phyloP scores from a whole-genome alignment of 2,888 invertebrate species.

The Drosophila antonietae region DNA sequence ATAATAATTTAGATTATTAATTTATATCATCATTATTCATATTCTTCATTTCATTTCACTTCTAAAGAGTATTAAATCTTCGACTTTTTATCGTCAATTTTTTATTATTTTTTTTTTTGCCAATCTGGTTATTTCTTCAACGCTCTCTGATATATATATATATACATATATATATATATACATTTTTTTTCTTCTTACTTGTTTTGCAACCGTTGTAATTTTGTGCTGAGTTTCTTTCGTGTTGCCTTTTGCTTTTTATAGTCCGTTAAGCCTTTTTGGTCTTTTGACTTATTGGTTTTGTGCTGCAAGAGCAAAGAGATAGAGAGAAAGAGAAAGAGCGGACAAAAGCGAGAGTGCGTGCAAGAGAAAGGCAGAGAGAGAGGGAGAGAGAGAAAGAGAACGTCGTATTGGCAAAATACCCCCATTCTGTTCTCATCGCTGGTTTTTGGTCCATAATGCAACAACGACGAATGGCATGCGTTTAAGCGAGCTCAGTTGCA shows the following conservation, averaged over 20 bases:
- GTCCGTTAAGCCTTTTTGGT: constrained; percentile 72
- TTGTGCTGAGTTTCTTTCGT: constrained; percentile 58
- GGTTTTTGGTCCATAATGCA: constrained; percentile 49
- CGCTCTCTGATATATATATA: background rate
- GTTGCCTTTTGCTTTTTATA: constrained; percentile 67
- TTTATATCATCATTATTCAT: too few relatives aligned
- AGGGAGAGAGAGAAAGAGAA: constrained; percentile 5
- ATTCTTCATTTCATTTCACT: background rate
- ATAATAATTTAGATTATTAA: too few relatives aligned
- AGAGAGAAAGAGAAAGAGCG: constrained; percentile 6
- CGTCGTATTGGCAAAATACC: background rate
- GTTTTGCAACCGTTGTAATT: constrained; percentile 54
- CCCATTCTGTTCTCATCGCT: constrained; percentile 14
- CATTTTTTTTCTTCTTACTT: constrained; percentile 2
- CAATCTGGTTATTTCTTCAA: constrained; percentile 43
- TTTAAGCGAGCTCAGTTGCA: constrained; percentile 58
- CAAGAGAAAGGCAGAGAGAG: background rate
- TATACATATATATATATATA: background rate
- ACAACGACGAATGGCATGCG: constrained; percentile 57
- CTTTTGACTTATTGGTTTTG: constrained; percentile 73
- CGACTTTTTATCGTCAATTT: constrained; percentile 3
- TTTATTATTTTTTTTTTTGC: background rate
- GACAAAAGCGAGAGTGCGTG: background rate
- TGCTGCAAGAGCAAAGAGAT: constrained; percentile 30
- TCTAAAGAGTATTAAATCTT: constrained; percentile 29